These are phyloP conservation scores for Natator depressus DNA, from an alignment of 2,113 vertebrate species.

Conservation along the genomic window DNA sequence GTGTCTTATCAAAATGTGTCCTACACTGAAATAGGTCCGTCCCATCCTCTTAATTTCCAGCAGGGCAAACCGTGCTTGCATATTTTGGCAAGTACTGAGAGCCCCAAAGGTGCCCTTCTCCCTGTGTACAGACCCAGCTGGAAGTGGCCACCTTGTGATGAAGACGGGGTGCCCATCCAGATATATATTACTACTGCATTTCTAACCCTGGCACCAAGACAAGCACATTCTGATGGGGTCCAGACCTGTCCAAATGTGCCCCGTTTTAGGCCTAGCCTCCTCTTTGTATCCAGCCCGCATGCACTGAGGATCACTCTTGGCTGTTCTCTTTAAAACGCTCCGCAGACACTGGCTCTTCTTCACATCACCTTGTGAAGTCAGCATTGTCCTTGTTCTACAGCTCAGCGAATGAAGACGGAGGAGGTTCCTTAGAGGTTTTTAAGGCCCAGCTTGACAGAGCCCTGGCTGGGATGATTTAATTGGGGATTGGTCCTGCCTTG, in stretches of 20 bases:
- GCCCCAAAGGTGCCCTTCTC: neutral
- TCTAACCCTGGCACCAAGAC: neutral
- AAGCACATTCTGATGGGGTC: neutral
- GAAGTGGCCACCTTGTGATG: neutral
- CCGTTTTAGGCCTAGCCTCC: neutral
- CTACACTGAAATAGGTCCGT: fast-evolving
- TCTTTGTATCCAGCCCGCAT: neutral
- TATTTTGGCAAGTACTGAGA: neutral
- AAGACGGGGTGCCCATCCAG: neutral
- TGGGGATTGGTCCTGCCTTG: too few relatives aligned
- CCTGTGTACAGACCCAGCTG: neutral
- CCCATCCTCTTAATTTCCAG: neutral
- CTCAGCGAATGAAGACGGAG: neutral
- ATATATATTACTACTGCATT: neutral
- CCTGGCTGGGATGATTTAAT: too few relatives aligned
- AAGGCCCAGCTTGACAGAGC: too few relatives aligned
- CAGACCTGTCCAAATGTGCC: neutral
- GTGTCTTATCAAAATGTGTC: neutral
- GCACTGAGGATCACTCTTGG: neutral
- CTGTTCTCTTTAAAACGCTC: neutral
- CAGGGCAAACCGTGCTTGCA: neutral
- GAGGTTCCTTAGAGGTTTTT: too few relatives aligned
- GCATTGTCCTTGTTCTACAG: neutral
- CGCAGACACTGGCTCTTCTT: neutral
- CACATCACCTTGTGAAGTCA: neutral